Conservation (phyloP, 2,797 vertebrate species). For the Otolemur crassicaudatus region DNA sequence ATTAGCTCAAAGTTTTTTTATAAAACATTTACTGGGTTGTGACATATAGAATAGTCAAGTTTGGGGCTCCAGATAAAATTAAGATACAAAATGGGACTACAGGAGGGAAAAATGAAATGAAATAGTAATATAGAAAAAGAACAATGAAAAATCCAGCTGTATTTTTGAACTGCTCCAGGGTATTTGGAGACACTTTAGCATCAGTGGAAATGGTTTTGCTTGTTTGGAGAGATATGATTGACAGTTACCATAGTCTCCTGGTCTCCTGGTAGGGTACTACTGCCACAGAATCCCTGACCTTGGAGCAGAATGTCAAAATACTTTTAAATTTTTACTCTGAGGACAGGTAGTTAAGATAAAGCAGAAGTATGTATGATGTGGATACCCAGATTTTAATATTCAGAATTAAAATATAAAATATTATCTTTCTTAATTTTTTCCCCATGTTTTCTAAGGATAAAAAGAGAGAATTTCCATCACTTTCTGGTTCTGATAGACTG, state of each 20-base stretch:
- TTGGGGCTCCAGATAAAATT: neutral
- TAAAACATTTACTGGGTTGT: neutral
- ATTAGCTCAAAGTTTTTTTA: neutral
- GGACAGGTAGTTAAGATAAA: neutral
- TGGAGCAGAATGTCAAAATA: neutral
- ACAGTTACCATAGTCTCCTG: neutral
- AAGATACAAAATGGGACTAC: constrained; percentile 37
- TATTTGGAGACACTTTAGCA: neutral
- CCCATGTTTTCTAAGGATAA: neutral
- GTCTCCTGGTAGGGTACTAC: neutral
- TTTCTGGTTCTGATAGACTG: neutral
- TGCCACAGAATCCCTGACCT: neutral
- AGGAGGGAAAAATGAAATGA: neutral
- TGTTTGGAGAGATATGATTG: neutral
- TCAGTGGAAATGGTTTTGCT: neutral
- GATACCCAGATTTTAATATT: neutral
- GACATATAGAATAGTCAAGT: neutral
- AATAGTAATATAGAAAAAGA: neutral
- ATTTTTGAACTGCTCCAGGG: neutral
- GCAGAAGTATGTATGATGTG: neutral
- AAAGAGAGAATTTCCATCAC: neutral
- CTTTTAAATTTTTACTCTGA: neutral
- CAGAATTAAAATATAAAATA: neutral
- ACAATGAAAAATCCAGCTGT: neutral
- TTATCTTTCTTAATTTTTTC: neutral